Evolutionary conservation across 1,140 invertebrate genomes (phyloP), one percentile per base, ranked within the genome.

Genomic region (Battus philenor): DNA sequence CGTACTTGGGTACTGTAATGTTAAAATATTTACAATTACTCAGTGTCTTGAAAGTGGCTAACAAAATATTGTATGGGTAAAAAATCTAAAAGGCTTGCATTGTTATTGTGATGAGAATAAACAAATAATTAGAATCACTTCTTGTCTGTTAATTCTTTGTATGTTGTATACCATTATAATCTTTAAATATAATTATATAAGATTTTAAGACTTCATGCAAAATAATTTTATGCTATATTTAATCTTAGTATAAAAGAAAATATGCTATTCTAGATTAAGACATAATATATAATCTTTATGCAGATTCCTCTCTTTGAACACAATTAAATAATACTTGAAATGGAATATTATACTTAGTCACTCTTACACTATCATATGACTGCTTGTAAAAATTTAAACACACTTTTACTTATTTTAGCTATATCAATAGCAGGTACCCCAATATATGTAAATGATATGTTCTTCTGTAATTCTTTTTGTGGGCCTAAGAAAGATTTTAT

Each of bases 131-230:
- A 41, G n/a, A 16, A 17, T 41, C 26, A 41, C 26, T 41, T 27
- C n/a, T 26, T 41, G 24, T 41, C 38, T 41, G 26, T 41, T 30
- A 30, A 30, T 30, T 29, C 38, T 41, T 17, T 41, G 38, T 41
- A 41, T 27, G 17, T 26, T 41, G 15, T 41, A 41, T 30, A 27
- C 38, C 12, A 29, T 29, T 41, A 41, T 41, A 41, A 18, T 17
- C 7, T 16, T 29, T 41, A 13, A 29, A 27, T 29, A 41, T 41
- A 41, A 8, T 29, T 13, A 11, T 9, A 11, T 39, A 41, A 27
- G 38, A 29, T 22, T 41, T 41, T 10, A 29, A 39, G 29, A 16
- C 26, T 41, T 41, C 29, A 41, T 29, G 38, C 38, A n/a, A 29
- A 16, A 41, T 27, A 33, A 33, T 18, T 33, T 10, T 33, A 41